Evolutionary conservation across 2,113 vertebrate species (phyloP), one percentile per base, ranked within the genome.

Genomic region (Myotis davidii): DNA sequence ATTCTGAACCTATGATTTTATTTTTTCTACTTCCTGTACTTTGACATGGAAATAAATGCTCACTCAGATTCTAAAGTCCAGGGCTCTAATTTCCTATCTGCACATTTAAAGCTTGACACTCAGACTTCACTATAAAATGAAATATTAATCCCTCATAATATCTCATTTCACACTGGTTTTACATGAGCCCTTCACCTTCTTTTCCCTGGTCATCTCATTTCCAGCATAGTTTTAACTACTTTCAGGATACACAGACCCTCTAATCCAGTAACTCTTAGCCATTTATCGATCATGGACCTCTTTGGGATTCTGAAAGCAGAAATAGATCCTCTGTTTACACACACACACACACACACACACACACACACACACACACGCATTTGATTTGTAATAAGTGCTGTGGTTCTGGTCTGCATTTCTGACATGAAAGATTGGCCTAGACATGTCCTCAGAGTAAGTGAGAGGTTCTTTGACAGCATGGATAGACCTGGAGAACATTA

Each of bases 61-160:
- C 20, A 32, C 74, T 37, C 45, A 14, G 59, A 74, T 61, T 94
- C 54, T 39, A 48, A 21, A 54, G 21, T 11, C 18, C 5, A 13
- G 37, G 73, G 11, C 45, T 82, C 20, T 42, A 76, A 74, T n/a
- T 94, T 90, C 92, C 94, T 95, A 61, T 29, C 27, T 52, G 77
- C 94, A 83, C 54, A 25, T 64, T 85, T 65, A 78, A 42, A 34
- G 86, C 37, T 29, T 85, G 91, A 94, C 83, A 54, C n/a, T 94
- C 85, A 83, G 56, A 42, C 17, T 50, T 2, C 5, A 69, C 45
- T 61, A 7, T 3, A 34, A 23, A 72, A 37, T 8, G 20, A 69
- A 83, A 54, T 5, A 32, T 0, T 29, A 81, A 67, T 23, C n/a
- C 69, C 73, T 16, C 20, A 45, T 16, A 72, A n/a, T 21, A 69